Percentiles rank a stretch among this genome's conserved stretches.
phyloP scores from a whole-genome alignment of 2,113 vertebrate genomes.

The Raja brachyura region DNA sequence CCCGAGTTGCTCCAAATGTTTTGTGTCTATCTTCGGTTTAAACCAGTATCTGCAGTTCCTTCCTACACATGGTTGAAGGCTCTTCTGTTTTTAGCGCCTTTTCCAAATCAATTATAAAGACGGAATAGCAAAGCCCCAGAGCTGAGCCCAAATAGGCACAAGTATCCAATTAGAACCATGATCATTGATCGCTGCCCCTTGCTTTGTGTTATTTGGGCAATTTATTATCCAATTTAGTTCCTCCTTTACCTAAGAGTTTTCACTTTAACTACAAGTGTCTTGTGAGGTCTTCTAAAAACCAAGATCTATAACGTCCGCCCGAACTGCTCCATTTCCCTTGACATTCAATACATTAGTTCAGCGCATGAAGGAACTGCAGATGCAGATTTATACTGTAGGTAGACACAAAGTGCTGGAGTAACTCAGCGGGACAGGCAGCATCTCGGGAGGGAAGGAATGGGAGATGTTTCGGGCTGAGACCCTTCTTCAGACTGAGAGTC shows the following conservation, averaged over 20 bases:
- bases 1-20: too few relatives aligned
- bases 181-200: slow-evolving; percentile 7
- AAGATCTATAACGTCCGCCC: not conserved
- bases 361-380: too few relatives aligned
- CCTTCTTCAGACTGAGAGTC: too few relatives aligned
- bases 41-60: too few relatives aligned
- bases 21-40: too few relatives aligned
- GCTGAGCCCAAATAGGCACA: not conserved
- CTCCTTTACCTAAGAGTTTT: not conserved
- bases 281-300: not conserved
- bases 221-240: slow-evolving; percentile 26
- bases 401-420: too few relatives aligned
- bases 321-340: not conserved
- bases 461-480: too few relatives aligned
- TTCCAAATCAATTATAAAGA: slow-evolving; percentile 28
- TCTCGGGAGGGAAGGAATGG: too few relatives aligned
- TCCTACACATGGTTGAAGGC: too few relatives aligned
- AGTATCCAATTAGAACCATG: not conserved
- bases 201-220: not conserved
- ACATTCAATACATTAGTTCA: not conserved
- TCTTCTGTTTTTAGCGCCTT: not conserved
- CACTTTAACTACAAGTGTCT: not conserved
- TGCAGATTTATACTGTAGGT: too few relatives aligned
- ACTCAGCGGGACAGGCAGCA: too few relatives aligned
- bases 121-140: not conserved